These are phyloP conservation scores for Tiaroga cobitis DNA, from an alignment of 2,797 vertebrate genomes.

Conservation along the genomic window DNA sequence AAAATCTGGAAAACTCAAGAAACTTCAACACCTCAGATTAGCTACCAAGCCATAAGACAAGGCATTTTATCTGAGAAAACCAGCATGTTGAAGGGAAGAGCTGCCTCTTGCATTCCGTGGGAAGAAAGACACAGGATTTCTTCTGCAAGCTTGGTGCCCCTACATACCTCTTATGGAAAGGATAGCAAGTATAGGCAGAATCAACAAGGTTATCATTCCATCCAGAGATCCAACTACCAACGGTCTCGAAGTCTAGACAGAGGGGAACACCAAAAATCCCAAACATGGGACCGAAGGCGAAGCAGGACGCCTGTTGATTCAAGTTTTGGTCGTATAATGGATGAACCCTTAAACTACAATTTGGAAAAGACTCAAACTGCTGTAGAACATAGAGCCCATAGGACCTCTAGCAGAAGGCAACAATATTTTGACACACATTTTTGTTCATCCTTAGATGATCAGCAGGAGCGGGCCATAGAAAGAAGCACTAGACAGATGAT, in stretches of 20 bases:
- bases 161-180: constrained; percentile 22
- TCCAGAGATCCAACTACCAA: constrained; percentile 42
- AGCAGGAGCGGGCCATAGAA: constrained; percentile 12
- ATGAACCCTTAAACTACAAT: constrained; percentile 32
- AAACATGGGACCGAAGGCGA: constrained; percentile 43
- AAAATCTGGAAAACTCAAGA: constrained; percentile 67
- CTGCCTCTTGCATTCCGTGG: constrained; percentile 69
- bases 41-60: constrained; percentile 53
- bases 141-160: constrained; percentile 57
- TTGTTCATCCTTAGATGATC: constrained; percentile 20
- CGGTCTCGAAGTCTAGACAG: constrained; percentile 57
- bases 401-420: constrained; percentile 59
- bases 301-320: constrained; percentile 61
- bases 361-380: constrained; percentile 59
- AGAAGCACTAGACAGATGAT: constrained; percentile 27
- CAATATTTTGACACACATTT: constrained; percentile 19
- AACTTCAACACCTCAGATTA: constrained; percentile 64
- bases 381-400: constrained; percentile 52
- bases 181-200: constrained; percentile 19
- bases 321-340: constrained; percentile 34
- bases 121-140: constrained; percentile 63
- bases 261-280: constrained; percentile 44
- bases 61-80: constrained; percentile 50
- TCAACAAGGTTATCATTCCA: constrained; percentile 35
- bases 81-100: constrained; percentile 54